phyloP scores from a whole-genome alignment of 1,140 invertebrate species.

The Lordiphosa clarofinis region DNA sequence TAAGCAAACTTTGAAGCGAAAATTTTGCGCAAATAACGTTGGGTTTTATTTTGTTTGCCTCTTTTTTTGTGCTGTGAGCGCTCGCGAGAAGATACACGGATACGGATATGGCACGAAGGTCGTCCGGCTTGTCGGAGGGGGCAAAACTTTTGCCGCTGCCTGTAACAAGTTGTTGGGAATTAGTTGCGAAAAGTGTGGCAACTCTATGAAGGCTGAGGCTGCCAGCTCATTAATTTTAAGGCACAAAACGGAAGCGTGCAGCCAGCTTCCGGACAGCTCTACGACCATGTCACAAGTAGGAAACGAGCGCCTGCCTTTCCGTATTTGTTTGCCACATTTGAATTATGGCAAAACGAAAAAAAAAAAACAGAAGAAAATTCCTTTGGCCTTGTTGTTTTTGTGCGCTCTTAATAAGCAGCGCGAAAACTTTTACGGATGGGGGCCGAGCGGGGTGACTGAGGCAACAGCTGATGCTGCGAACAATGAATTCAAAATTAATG shows the following conservation, averaged over 20 bases:
- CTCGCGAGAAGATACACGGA: conserved; percentile 40
- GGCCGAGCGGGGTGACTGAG: background rate
- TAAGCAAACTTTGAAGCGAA: conserved; percentile 77
- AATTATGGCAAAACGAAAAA: conserved; percentile 51
- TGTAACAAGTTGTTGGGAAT: conserved; percentile 73
- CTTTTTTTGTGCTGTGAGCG: conserved; percentile 16
- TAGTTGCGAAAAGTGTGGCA: conserved; percentile 76
- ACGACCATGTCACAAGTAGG: conserved; percentile 40
- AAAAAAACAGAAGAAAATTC: conserved; percentile 21
- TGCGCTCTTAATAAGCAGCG: conserved; percentile 66
- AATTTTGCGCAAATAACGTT: conserved; percentile 75
- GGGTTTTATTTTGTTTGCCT: conserved; percentile 33
- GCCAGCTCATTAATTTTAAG: conserved; percentile 73
- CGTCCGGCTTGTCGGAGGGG: conserved; percentile 34
- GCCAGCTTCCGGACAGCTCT: conserved; percentile 67
- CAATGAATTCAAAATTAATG: conserved; percentile 76
- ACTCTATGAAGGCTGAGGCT: conserved; percentile 31
- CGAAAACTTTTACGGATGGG: conserved; percentile 59
- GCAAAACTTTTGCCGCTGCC: conserved; percentile 54
- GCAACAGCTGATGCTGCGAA: conserved; percentile 34
- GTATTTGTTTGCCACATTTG: conserved; percentile 57
- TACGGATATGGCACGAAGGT: conserved; percentile 71
- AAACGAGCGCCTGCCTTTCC: conserved; percentile 20
- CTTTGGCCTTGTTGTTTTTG: conserved; percentile 40
- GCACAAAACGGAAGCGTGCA: conserved; percentile 74